Percentiles rank a stretch among this genome's conserved stretches.
Evolutionary conservation across 2,888 invertebrate species (phyloP).

Genomic region (Cheilosia vulpina): DNA sequence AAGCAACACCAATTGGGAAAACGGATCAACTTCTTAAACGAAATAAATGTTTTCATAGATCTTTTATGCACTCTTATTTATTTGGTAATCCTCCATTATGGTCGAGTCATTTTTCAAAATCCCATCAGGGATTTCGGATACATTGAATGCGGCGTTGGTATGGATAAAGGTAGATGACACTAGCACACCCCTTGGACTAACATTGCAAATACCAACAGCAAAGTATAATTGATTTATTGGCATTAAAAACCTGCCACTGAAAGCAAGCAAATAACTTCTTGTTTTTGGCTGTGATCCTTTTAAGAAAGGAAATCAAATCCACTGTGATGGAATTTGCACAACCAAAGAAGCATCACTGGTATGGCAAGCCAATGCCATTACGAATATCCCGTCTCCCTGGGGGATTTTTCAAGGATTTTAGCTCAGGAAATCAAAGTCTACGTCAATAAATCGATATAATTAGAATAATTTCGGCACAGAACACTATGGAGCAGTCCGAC

Average conservation of each 20-base stretch:
- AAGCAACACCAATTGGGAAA: conserved; percentile 42
- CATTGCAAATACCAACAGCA: conserved; percentile 33
- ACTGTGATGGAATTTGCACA: conserved; percentile 61
- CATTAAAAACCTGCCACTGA: conserved; percentile 64
- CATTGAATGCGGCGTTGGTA: conserved; percentile 45
- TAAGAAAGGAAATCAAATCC: conserved; percentile 73
- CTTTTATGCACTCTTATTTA: conserved; percentile 78
- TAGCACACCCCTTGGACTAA: conserved; percentile 48
- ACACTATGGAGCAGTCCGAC: conserved; percentile 9
- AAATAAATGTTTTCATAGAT: conserved; percentile 76
- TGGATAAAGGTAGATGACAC: conserved; percentile 57
- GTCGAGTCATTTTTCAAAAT: conserved; percentile 80
- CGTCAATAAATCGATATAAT: conserved; percentile 61
- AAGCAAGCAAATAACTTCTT: conserved; percentile 65
- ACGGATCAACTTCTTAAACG: conserved; percentile 75
- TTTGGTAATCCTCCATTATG: conserved; percentile 81
- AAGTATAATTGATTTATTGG: conserved; percentile 77
- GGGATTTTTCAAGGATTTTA: conserved; percentile 40
- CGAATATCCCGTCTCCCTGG: conserved; percentile 40
- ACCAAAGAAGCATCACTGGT: conserved; percentile 10
- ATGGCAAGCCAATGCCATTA: conserved; percentile 38
- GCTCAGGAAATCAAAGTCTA: conserved; percentile 62
- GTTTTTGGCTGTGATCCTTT: conserved; percentile 66
- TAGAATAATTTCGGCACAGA: conserved; percentile 32
- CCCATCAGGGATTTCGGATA: conserved; percentile 82